Conservation (phyloP, 2,797 vertebrate genomes). For the Synanceia verrucosa region DNA sequence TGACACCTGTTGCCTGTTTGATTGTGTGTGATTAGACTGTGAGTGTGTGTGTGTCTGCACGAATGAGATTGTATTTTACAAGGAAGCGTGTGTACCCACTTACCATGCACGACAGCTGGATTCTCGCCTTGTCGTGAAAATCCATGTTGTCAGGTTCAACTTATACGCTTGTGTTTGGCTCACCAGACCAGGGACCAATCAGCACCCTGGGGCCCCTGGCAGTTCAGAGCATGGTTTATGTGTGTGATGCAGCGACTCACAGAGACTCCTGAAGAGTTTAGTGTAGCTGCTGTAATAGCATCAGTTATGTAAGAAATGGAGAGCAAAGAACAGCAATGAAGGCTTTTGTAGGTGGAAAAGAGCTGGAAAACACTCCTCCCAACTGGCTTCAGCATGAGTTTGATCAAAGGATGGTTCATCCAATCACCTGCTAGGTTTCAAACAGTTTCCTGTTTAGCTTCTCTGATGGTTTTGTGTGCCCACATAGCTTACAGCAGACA, state of each 20-base stretch:
- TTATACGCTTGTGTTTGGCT: not conserved
- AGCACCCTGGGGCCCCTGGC: not conserved
- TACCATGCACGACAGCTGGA: not conserved
- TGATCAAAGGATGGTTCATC: not conserved
- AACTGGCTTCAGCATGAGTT: not conserved
- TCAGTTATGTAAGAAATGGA: not conserved
- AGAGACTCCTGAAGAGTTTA: not conserved
- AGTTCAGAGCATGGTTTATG: not conserved
- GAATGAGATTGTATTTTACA: not conserved
- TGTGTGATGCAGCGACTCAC: not conserved
- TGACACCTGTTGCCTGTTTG: constrained; percentile 36
- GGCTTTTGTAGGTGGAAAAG: not conserved
- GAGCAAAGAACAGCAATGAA: not conserved
- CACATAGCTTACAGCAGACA: not conserved
- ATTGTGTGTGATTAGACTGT: constrained; percentile 23
- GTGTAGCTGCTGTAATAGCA: not conserved
- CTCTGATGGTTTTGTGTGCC: not conserved
- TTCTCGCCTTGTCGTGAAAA: not conserved
- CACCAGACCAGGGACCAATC: not conserved
- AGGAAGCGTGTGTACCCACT: not conserved
- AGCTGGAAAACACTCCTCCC: not conserved
- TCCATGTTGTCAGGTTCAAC: not conserved
- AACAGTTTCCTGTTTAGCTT: not conserved
- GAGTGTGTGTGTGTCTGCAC: not conserved
- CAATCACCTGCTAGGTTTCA: not conserved